Conservation (phyloP, 2,113 vertebrate genomes). For the Salminus brasiliensis region DNA sequence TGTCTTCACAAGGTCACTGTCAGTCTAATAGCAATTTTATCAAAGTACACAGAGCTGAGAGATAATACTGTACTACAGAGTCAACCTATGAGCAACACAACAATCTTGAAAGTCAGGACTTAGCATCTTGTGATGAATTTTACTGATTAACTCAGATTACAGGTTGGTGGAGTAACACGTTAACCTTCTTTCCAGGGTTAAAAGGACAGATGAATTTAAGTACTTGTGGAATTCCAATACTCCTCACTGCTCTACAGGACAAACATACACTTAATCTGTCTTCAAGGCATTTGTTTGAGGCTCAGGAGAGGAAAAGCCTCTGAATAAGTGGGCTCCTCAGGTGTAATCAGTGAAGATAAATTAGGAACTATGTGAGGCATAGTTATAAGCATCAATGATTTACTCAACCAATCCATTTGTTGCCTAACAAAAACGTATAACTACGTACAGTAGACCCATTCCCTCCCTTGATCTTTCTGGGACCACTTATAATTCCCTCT, state of each 20-base stretch:
- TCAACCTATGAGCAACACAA: no score
- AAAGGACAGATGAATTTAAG: background rate
- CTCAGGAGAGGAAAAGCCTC: background rate
- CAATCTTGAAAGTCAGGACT: background rate
- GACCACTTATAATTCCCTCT: background rate
- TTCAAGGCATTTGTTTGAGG: background rate
- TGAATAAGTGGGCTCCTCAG: background rate
- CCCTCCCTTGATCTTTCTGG: background rate
- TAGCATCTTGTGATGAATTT: no score
- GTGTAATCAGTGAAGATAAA: background rate
- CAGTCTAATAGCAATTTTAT: background rate
- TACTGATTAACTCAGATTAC: background rate
- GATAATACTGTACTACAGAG: background rate
- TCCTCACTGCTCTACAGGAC: no score
- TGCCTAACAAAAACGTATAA: background rate
- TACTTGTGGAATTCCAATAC: background rate
- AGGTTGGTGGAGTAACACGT: background rate
- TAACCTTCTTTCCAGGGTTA: background rate
- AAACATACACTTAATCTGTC: background rate
- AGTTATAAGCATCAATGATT: background rate
- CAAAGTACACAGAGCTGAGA: background rate
- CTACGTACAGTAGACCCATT: background rate
- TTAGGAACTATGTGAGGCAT: background rate
- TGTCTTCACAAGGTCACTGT: no score
- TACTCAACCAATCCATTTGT: background rate